Percentiles rank a stretch among this genome's conserved stretches.
phyloP scores from a whole-genome alignment of 2,797 vertebrate species.

The Molossus molossus region DNA sequence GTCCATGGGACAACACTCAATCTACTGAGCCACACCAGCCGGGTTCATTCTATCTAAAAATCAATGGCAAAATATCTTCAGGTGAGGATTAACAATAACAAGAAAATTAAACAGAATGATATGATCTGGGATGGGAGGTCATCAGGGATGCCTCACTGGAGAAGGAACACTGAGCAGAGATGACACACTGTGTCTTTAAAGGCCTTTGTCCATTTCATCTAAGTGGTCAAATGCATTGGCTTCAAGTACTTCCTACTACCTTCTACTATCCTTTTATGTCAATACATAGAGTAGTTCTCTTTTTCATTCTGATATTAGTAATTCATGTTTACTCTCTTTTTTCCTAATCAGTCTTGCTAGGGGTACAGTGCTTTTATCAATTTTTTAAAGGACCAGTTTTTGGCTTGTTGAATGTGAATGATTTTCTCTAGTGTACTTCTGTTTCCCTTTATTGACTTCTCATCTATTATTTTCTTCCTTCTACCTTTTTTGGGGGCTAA shows the following conservation, averaged over 20 bases:
- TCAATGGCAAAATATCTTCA: no score
- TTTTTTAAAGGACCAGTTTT: background rate
- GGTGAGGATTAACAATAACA: no score
- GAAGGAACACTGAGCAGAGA: no score
- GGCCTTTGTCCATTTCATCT: background rate
- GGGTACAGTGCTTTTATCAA: background rate
- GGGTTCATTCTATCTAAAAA: no score
- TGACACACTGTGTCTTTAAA: background rate
- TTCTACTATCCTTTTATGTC: background rate
- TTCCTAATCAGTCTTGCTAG: background rate
- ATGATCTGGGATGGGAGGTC: no score
- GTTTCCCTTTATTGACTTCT: background rate
- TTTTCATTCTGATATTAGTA: background rate
- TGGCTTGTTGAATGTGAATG: background rate
- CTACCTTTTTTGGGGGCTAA: background rate
- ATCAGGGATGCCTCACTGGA: no score
- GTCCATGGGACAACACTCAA: no score
- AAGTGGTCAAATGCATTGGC: constrained; percentile 2
- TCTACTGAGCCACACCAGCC: no score
- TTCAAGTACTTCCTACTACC: background rate
- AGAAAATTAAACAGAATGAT: no score
- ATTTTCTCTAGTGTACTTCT: background rate
- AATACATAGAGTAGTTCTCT: background rate
- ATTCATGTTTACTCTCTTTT: background rate
- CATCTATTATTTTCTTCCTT: constrained; percentile 6